Percentiles rank a stretch among this genome's conserved stretches.
Conservation (phyloP, 2,113 vertebrate species). For the Plecotus auritus region DNA sequence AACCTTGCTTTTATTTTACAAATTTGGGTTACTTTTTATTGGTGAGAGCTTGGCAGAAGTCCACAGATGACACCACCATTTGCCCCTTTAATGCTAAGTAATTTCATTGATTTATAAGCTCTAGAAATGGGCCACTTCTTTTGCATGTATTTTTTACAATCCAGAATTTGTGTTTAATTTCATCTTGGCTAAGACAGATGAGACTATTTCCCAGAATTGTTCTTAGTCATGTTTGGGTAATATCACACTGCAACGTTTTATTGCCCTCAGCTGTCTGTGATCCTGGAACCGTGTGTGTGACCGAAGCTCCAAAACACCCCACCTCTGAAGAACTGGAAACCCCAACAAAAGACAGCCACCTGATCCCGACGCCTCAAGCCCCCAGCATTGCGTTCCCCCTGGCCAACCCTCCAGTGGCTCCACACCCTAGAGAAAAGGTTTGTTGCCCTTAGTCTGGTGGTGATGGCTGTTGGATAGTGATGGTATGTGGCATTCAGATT, state of each 20-base stretch:
- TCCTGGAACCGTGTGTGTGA: conserved; percentile 74
- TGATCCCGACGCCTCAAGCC: conserved; percentile 87
- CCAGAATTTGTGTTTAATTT: conserved; percentile 20
- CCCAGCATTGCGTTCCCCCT: conserved; percentile 91
- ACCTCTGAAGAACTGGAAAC: conserved; percentile 68
- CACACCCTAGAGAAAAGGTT: conserved; percentile 84
- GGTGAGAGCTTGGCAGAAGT: neutral
- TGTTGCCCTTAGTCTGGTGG: neutral
- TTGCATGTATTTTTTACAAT: conserved; percentile 8
- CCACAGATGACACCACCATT: neutral
- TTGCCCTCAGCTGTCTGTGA: conserved; percentile 82
- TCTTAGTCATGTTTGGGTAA: neutral
- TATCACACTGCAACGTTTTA: conserved; percentile 22
- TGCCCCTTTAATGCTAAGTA: conserved; percentile 1
- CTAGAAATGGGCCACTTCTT: neutral
- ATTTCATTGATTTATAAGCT: neutral
- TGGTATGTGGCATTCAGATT: neutral
- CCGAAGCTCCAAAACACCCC: conserved; percentile 56
- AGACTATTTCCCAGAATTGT: neutral
- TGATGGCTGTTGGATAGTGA: neutral
- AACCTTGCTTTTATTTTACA: conserved; percentile 5
- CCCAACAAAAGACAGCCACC: conserved; percentile 62
- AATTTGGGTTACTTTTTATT: neutral
- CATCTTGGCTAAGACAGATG: conserved; percentile 22
- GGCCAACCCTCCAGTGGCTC: conserved; percentile 87